phyloP scores from a whole-genome alignment of 30 jellyfish, hydroid and myxozoan species.

The Hydractinia symbiolongicarpus region DNA sequence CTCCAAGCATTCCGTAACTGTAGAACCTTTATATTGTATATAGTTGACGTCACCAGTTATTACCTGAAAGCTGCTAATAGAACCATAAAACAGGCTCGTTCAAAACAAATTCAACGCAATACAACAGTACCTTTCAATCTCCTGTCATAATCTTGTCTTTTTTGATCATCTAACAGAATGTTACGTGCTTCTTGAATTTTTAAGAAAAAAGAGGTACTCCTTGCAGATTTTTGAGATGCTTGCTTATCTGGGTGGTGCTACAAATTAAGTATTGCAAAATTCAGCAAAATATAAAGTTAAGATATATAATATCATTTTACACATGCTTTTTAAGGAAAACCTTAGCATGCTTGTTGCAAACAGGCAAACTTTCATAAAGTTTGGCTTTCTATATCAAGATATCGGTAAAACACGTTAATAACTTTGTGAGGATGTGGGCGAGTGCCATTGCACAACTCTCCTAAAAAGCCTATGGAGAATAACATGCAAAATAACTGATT shows the following conservation, averaged over 20 bases:
- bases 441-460: no score
- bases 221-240: background rate
- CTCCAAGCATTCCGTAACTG: no score
- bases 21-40: no score
- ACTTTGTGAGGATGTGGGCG: background rate
- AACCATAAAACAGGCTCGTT: no score
- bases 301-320: background rate
- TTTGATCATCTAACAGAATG: background rate
- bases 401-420: background rate
- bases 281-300: background rate
- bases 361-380: no score
- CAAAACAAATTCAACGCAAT: no score
- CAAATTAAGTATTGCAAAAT: background rate
- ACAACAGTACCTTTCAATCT: conserved; percentile 10
- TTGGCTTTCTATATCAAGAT: background rate
- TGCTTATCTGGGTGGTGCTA: conserved; percentile 30
- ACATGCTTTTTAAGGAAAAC: no score
- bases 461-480: no score
- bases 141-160: background rate
- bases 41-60: no score
- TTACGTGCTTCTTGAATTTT: conserved; percentile 24
- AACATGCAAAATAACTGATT: no score
- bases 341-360: no score
- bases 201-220: background rate
- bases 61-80: no score